phyloP scores from a whole-genome alignment of 2,888 invertebrate species.

The Cybosia mesomella region DNA sequence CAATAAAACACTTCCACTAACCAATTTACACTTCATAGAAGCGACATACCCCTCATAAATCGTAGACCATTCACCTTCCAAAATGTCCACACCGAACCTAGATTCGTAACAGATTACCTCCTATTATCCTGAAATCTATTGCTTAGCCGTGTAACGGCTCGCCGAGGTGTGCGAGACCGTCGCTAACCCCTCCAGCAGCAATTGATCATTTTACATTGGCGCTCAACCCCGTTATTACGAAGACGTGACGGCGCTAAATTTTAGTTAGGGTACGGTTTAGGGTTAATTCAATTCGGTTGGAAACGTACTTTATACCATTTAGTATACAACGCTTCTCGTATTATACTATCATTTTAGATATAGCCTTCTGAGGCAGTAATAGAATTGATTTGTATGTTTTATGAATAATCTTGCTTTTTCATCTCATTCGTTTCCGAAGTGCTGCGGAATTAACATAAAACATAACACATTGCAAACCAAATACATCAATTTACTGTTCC shows the following conservation, averaged over 20 bases:
- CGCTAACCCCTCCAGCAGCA: slow-evolving; percentile 43
- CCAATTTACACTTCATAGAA: background rate
- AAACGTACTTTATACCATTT: background rate
- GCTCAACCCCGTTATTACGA: slow-evolving; percentile 61
- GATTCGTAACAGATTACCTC: slow-evolving; percentile 39
- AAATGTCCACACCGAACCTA: slow-evolving; percentile 24
- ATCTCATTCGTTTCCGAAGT: background rate
- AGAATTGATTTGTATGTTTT: background rate
- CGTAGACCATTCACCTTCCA: background rate
- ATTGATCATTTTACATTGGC: slow-evolving; percentile 66
- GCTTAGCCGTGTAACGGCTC: slow-evolving; percentile 31
- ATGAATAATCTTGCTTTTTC: background rate
- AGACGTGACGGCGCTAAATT: slow-evolving; percentile 65
- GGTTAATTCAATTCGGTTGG: slow-evolving; percentile 8
- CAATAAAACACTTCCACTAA: background rate
- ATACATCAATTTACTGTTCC: background rate
- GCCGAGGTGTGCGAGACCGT: slow-evolving; percentile 39
- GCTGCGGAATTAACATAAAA: background rate
- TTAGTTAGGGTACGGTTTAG: slow-evolving; percentile 38
- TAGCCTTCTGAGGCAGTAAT: background rate
- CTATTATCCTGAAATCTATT: slow-evolving; percentile 44
- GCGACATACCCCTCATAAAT: background rate
- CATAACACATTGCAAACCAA: background rate
- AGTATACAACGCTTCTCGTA: background rate
- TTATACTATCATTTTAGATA: background rate